A percentile compares a stretch with the other conserved stretches of the same genome.
Conservation (phyloP, 2,113 vertebrate genomes). For the Herpetotheres cachinnans region DNA sequence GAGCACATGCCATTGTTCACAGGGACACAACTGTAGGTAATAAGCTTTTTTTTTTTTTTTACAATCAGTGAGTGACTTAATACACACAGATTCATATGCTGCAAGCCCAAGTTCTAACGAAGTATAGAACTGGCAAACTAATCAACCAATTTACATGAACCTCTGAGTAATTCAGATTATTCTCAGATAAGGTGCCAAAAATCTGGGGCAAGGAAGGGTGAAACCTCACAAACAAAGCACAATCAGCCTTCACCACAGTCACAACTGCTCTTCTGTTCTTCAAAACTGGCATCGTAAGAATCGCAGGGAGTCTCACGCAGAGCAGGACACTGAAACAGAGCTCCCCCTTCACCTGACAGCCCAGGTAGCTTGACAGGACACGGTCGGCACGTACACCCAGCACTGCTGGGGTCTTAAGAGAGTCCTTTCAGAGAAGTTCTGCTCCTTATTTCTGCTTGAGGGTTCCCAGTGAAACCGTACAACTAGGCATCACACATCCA, state of each 20-base stretch:
- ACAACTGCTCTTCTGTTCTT: not conserved
- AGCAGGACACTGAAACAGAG: not conserved
- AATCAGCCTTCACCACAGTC: not conserved
- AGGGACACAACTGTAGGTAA: not conserved
- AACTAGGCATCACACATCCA: not conserved
- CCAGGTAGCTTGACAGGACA: not conserved
- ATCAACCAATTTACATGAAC: not conserved
- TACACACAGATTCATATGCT: not conserved
- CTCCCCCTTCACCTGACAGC: not conserved
- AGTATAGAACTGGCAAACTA: not conserved
- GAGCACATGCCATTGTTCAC: not conserved
- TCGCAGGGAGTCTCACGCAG: rapidly evolving
- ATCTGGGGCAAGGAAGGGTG: not conserved
- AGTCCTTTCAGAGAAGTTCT: not conserved
- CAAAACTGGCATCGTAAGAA: not conserved
- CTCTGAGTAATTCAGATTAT: not conserved
- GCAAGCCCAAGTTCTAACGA: not conserved
- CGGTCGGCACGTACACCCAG: rapidly evolving
- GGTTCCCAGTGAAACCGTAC: not conserved
- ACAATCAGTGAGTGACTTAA: not conserved
- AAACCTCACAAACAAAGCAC: not conserved
- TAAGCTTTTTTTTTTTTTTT: not conserved
- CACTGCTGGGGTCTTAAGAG: not conserved
- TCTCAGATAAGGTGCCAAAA: not conserved
- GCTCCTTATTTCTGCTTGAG: not conserved